Conservation (phyloP, 2,888 invertebrate genomes). For the Rhingia campestris region DNA sequence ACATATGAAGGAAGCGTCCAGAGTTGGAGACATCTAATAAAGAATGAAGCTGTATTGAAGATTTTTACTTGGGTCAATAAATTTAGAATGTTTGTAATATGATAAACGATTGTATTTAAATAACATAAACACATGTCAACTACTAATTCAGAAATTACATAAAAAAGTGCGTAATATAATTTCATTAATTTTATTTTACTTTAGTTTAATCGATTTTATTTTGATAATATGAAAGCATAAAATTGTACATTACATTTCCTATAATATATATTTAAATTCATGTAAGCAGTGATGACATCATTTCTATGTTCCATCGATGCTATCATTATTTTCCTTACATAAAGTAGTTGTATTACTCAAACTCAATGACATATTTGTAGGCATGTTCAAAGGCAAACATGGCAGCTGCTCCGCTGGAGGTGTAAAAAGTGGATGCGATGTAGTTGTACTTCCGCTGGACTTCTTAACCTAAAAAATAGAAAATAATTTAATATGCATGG, state of each 20-base stretch:
- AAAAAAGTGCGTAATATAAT: constrained; percentile 27
- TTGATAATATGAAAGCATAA: constrained; percentile 57
- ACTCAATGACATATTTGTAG: constrained; percentile 33
- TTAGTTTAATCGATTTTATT: constrained; percentile 53
- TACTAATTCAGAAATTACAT: neutral
- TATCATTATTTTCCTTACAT: constrained; percentile 52
- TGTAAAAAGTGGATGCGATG: constrained; percentile 37
- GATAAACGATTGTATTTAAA: constrained; percentile 24
- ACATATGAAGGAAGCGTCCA: too few species aligned
- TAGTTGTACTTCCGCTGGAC: constrained; percentile 13
- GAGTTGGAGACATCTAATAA: too few species aligned
- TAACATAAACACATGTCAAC: constrained; percentile 25
- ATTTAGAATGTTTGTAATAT: too few species aligned
- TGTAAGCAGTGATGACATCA: constrained; percentile 18
- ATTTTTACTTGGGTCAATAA: too few species aligned
- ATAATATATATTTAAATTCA: constrained; percentile 55
- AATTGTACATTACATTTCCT: constrained; percentile 61
- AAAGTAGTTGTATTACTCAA: constrained; percentile 42
- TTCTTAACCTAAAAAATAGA: constrained; percentile 22
- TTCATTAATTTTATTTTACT: constrained; percentile 27
- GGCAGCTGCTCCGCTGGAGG: constrained; percentile 35
- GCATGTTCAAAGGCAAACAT: constrained; percentile 27
- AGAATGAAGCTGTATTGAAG: too few species aligned
- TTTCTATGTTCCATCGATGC: constrained; percentile 46
- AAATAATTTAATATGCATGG: neutral